Conservation (phyloP, 2,113 vertebrate genomes). For the Tonatia bakeri region DNA sequence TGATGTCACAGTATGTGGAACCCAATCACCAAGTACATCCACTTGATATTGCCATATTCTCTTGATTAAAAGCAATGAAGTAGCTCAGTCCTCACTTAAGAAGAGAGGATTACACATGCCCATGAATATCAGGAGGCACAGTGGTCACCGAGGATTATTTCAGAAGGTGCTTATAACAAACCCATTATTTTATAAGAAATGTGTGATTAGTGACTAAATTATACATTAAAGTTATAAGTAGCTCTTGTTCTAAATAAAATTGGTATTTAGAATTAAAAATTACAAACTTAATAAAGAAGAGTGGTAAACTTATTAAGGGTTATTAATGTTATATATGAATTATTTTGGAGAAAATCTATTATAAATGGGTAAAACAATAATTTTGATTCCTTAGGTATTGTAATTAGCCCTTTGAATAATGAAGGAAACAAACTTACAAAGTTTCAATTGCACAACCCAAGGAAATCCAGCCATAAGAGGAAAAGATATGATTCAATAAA, state of each 20-base stretch:
- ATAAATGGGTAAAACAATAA: not conserved
- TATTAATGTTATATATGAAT: not conserved
- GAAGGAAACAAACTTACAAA: not conserved
- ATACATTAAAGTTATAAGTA: not conserved
- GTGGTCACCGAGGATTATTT: too few species aligned
- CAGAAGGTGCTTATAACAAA: not conserved
- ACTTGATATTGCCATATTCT: not conserved
- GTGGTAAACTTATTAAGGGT: not conserved
- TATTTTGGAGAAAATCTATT: not conserved
- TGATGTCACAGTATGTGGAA: too few species aligned
- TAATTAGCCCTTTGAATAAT: not conserved
- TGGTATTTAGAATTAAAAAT: not conserved
- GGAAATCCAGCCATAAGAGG: not conserved
- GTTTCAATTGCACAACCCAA: not conserved
- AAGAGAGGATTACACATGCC: not conserved
- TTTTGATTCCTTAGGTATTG: not conserved
- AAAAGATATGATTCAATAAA: not conserved
- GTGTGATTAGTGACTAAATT: not conserved
- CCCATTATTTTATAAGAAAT: not conserved
- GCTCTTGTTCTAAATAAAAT: not conserved
- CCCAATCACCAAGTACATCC: too few species aligned
- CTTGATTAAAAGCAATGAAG: not conserved
- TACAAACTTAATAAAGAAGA: not conserved
- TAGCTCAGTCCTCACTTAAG: accelerated
- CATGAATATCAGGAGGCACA: too few species aligned